Base-by-base conservation (phyloP, 2,113 vertebrate species). In the Cygnus atratus region DNA sequence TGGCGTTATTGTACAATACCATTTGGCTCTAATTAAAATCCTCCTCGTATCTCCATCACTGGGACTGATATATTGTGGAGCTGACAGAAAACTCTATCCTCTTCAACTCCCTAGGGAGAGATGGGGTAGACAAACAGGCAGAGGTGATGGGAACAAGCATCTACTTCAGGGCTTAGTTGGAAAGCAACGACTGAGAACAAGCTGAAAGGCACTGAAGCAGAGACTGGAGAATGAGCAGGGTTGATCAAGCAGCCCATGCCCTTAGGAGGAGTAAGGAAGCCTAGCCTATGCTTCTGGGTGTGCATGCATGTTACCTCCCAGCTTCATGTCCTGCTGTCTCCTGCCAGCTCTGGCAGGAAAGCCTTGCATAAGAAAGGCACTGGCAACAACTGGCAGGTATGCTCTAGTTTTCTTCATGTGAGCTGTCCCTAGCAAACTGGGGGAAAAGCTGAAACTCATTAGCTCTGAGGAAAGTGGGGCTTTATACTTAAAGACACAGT, bases 271-370 rank as follows among this genome's bases (percentile, higher is more conserved):
- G 52, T 65, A 22, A 46, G 2, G 3, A 58, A 85, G 25, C 25
- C 50, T 75, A 66, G 16, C 1, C 50, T 71, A 26, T 18, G 25
- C 39, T 84, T 37, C 50, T 28, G 44, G 48, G 25, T 18, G 14
- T 4, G 10, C 0, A 3, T 15, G 35, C 26, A 20, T 5, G 9
- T 9, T 6, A 4, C 19, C 41, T 54, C 46, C 31, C 72, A 72
- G 41, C 31, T 33, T 41, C 37, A n/a, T 7, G 6, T 13, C 9
- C n/a, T 67, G 33, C 41, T 71, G 7, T n/a, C 62, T 62, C 8
- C 11, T 8, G 63, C 81, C 19, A 43, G 22, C 29, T 46, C 43
- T 18, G 61, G 12, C 14, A 31, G 55, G 29, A 63, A 65, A 74
- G 17, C 29, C 29, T 33, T 59, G 57, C 37, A 75, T 41, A 33